Percentiles rank a stretch among this genome's conserved stretches.
These are phyloP conservation scores for Leptoteleia sp. DNA, from an alignment of 1,140 invertebrate genomes.

Conservation along the genomic window DNA sequence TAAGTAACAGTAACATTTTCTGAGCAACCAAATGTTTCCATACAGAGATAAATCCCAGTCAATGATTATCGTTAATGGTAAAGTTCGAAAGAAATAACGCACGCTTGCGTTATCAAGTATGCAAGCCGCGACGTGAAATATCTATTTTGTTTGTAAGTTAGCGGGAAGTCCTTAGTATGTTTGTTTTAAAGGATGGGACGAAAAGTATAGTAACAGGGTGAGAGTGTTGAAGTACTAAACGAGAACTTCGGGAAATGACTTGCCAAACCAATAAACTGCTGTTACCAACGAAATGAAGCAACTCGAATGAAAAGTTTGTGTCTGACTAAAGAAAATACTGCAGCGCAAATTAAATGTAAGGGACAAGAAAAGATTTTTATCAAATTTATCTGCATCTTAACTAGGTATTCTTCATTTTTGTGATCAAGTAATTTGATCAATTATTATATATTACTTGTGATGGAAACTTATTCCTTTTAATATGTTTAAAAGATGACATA, in stretches of 20 bases:
- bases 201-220: constrained; percentile 37
- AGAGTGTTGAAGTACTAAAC: constrained; percentile 34
- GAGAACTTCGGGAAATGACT: constrained; percentile 73
- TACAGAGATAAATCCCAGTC: too few species aligned
- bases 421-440: too few species aligned
- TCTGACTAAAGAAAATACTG: constrained; percentile 71
- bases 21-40: too few species aligned
- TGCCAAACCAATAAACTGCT: constrained; percentile 73
- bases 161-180: constrained; percentile 68
- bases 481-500: too few species aligned
- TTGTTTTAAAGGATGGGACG: constrained; percentile 26
- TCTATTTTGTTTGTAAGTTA: constrained; percentile 70
- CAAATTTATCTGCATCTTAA: constrained; percentile 36
- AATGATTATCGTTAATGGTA: constrained; percentile 14
- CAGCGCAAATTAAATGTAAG: constrained; percentile 68
- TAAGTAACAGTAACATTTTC: too few species aligned
- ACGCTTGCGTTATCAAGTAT: constrained; percentile 55
- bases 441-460: too few species aligned
- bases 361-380: constrained; percentile 45
- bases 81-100: constrained; percentile 34
- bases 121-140: constrained; percentile 67
- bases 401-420: too few species aligned
- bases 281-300: constrained; percentile 74
- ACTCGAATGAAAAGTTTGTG: constrained; percentile 77
- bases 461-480: too few species aligned